Percentiles rank a stretch among this genome's conserved stretches.
phyloP scores from a whole-genome alignment of 2,113 vertebrate species.

The Gambusia affinis region DNA sequence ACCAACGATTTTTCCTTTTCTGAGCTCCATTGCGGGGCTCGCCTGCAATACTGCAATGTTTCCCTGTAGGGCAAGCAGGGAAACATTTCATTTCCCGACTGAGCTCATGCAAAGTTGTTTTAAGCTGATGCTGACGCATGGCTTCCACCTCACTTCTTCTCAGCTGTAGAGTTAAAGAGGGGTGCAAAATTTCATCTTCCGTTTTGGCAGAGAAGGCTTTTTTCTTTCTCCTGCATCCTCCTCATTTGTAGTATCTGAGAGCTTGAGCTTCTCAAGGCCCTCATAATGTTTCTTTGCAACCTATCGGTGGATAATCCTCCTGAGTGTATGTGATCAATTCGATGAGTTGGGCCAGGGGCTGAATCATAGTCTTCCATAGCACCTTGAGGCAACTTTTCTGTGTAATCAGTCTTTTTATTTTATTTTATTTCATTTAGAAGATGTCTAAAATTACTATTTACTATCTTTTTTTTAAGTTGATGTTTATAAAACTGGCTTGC shows the following conservation, averaged over 20 bases:
- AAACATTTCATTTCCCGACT: slow-evolving; percentile 17
- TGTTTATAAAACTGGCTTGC: slow-evolving; percentile 72
- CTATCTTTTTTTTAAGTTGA: slow-evolving; percentile 63
- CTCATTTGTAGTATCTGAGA: slow-evolving; percentile 27
- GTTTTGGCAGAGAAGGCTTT: slow-evolving; percentile 19
- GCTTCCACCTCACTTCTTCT: slow-evolving; percentile 3
- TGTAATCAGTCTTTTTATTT: slow-evolving; percentile 57
- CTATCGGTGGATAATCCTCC: slow-evolving; percentile 63
- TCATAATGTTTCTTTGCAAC: slow-evolving; percentile 48
- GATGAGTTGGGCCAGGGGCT: slow-evolving; percentile 54
- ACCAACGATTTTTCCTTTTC: slow-evolving; percentile 19
- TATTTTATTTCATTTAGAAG: slow-evolving; percentile 22
- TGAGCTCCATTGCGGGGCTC: slow-evolving; percentile 39
- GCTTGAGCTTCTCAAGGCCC: slow-evolving; percentile 38
- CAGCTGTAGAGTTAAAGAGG: slow-evolving; percentile 28
- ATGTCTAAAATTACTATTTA: slow-evolving; percentile 55
- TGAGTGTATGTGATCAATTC: slow-evolving; percentile 62
- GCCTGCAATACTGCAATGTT: not conserved
- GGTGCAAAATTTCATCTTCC: slow-evolving; percentile 34
- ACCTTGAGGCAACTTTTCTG: slow-evolving; percentile 69
- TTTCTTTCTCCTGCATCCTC: not conserved
- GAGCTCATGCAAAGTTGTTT: slow-evolving; percentile 39
- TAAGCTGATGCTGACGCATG: slow-evolving; percentile 29
- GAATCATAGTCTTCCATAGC: slow-evolving; percentile 81
- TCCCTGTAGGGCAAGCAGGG: slow-evolving; percentile 16